These are phyloP conservation scores for Lasioglossum pauxillum DNA, from an alignment of 2,888 invertebrate genomes.

Conservation along the genomic window DNA sequence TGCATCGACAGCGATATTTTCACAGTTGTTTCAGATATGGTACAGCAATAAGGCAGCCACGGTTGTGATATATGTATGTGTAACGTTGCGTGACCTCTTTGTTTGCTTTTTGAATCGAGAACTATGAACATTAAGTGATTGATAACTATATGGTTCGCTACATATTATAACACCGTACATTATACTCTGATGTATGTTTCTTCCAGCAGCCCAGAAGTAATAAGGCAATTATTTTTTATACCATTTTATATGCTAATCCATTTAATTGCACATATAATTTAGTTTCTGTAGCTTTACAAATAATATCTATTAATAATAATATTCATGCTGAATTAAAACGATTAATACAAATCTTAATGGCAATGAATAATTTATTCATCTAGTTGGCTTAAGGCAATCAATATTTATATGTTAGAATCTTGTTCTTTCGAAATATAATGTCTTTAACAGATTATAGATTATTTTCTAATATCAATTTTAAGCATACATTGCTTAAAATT, in stretches of 20 bases:
- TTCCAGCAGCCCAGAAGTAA: neutral
- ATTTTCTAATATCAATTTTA: neutral
- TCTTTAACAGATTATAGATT: neutral
- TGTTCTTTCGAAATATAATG: neutral
- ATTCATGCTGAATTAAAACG: neutral
- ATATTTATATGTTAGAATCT: neutral
- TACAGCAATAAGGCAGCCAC: constrained; percentile 71
- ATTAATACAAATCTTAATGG: neutral
- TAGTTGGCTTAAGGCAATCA: neutral
- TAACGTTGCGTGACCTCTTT: constrained; percentile 49
- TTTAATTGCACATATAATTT: neutral
- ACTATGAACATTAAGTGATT: constrained; percentile 74
- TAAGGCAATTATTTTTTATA: neutral
- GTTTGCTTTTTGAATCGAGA: constrained; percentile 42
- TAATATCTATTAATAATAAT: neutral
- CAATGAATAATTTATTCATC: neutral
- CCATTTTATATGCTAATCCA: neutral
- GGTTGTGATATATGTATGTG: constrained; percentile 57
- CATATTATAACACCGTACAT: constrained; percentile 68
- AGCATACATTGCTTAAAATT: neutral
- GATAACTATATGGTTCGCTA: constrained; percentile 74
- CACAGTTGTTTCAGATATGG: constrained; percentile 41
- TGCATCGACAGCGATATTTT: constrained; percentile 26
- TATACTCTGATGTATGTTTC: constrained; percentile 46
- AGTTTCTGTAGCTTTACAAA: neutral